Percentiles rank a stretch among this genome's conserved stretches.
Evolutionary conservation across 2,797 vertebrate species (phyloP).

Genomic region (Mycteria americana): DNA sequence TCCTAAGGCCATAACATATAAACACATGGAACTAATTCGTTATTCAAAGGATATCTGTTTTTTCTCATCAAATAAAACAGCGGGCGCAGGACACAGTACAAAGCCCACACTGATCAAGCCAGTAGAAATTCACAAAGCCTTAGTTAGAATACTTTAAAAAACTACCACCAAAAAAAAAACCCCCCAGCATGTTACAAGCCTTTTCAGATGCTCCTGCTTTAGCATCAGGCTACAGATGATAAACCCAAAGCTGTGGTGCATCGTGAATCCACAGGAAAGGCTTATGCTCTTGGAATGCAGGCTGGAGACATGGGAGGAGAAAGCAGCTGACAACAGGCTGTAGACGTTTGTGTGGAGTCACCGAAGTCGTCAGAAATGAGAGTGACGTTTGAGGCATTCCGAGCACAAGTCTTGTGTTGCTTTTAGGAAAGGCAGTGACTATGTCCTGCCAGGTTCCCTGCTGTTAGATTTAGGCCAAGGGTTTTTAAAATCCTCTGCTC

Average conservation of each 20-base stretch:
- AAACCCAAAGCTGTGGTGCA: background rate
- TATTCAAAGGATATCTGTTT: background rate
- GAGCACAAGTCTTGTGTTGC: background rate
- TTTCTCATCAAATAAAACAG: background rate
- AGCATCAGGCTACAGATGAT: background rate
- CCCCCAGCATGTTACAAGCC: background rate
- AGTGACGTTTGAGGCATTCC: background rate
- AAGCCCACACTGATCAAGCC: background rate
- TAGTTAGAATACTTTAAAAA: background rate
- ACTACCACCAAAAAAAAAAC: background rate
- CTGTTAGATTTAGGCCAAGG: background rate
- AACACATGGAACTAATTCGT: background rate
- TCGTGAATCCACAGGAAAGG: background rate
- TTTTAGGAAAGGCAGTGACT: background rate
- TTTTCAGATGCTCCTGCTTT: background rate
- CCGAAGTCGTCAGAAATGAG: background rate
- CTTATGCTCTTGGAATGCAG: background rate
- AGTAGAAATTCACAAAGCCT: background rate
- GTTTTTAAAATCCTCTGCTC: background rate
- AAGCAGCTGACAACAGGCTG: background rate
- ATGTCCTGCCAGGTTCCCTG: background rate
- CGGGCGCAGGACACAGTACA: background rate
- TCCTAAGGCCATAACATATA: accelerated
- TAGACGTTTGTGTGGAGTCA: background rate
- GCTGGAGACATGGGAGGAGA: background rate